Base-by-base conservation (phyloP, 2,113 vertebrate species). In the Esox niger region DNA sequence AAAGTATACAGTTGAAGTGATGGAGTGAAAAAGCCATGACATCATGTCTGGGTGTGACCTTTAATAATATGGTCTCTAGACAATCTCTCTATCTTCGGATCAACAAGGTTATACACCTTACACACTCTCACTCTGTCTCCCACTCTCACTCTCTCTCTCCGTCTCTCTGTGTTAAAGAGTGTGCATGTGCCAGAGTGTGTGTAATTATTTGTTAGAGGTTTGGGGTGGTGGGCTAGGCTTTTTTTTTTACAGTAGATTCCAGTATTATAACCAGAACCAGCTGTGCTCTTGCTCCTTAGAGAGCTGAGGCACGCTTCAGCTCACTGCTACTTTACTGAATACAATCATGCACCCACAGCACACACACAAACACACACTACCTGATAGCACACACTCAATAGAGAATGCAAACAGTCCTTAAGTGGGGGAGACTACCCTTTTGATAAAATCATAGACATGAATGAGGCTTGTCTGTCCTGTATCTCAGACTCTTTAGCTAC, bases 201-300 rank as follows among this genome's bases (percentile, higher is more conserved):
- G 64, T 76, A 77, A 43, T 46, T 8, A 35, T 62, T 60, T 66
- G 32, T 71, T 47, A 57, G 62, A 5, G 77, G 68, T 83, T 75
- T 77, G 60, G 78, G 66, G 79, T 74, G 81, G 74, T 80, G 74
- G 83, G 79, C 74, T 69, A 33, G 68, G 76, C 29, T 57, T 52
- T 84, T 83, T n/a, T 88, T 90, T 88, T 90, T 88, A 89, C 83
- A 84, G 87, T 87, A 78, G 86, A 90, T 91, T 91, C 88, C 84
- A 87, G 82, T 80, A 84, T 87, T 83, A 87, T 89, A 90, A 91
- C 79, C 84, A 89, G 84, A 86, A 88, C 74, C 90, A 90, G 88
- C 87, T 91, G 90, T 68, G 60, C 78, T 82, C 81, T 85, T 78
- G 79, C 74, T 82, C 73, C 70, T 78, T 66, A 67, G 75, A 60